These are phyloP conservation scores for Papilio aristodemus DNA, from an alignment of 1,140 invertebrate genomes.

Conservation along the genomic window DNA sequence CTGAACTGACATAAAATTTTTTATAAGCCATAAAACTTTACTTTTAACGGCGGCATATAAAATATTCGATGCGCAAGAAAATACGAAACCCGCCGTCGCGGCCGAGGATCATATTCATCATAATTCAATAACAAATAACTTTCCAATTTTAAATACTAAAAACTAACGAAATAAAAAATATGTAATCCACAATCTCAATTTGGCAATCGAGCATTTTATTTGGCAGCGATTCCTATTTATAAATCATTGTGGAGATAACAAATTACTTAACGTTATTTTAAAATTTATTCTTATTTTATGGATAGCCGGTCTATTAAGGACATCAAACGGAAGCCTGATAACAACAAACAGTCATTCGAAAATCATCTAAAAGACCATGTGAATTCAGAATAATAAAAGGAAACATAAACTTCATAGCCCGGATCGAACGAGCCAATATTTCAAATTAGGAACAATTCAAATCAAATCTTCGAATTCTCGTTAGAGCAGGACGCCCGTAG, in stretches of 20 bases:
- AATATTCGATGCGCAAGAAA: slow-evolving; percentile 24
- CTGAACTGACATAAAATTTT: slow-evolving; percentile 23
- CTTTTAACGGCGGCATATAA: slow-evolving; percentile 24
- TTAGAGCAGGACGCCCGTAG: slow-evolving; percentile 76
- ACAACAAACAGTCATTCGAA: slow-evolving; percentile 50
- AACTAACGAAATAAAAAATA: slow-evolving; percentile 44
- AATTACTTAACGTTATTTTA: slow-evolving; percentile 61
- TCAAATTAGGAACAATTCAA: slow-evolving; percentile 79
- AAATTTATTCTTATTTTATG: slow-evolving; percentile 60
- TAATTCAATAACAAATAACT: slow-evolving; percentile 41
- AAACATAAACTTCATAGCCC: slow-evolving; percentile 48
- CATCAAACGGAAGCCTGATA: slow-evolving; percentile 69
- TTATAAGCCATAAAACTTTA: slow-evolving; percentile 27
- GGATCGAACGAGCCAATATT: slow-evolving; percentile 63
- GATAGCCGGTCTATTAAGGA: slow-evolving; percentile 59
- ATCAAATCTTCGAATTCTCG: slow-evolving; percentile 79
- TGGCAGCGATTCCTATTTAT: slow-evolving; percentile 52
- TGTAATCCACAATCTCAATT: slow-evolving; percentile 47
- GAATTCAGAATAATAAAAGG: slow-evolving; percentile 48
- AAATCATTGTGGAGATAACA: slow-evolving; percentile 67
- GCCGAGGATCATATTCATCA: slow-evolving; percentile 16
- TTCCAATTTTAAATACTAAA: slow-evolving; percentile 44
- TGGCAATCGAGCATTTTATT: slow-evolving; percentile 48
- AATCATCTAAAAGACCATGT: slow-evolving; percentile 67
- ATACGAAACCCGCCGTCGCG: slow-evolving; percentile 7